A percentile compares a stretch with the other conserved stretches of the same genome.
Conservation (phyloP, 2,888 invertebrate genomes). For the Leptopterna dolabrata region DNA sequence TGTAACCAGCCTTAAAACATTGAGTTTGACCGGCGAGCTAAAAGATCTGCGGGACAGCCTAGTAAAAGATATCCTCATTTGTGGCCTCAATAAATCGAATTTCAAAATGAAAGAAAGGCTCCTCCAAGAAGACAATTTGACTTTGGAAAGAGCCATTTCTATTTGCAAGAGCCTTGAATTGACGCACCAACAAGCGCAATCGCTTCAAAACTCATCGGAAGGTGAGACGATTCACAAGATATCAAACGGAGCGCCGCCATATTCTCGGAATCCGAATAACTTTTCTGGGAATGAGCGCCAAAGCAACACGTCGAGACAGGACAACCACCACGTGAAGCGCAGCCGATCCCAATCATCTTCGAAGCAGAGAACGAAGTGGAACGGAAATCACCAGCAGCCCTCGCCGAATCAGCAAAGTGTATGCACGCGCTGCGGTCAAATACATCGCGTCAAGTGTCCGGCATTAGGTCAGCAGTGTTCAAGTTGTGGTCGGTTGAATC, state of each 20-base stretch:
- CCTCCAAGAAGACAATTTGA: constrained; percentile 12
- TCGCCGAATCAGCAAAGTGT: not conserved
- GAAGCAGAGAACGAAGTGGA: no score
- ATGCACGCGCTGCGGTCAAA: not conserved
- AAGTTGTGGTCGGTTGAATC: not conserved
- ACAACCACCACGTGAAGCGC: not conserved
- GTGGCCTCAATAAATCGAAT: not conserved
- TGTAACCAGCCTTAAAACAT: not conserved
- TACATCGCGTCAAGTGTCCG: constrained; percentile 17
- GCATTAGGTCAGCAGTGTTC: constrained; percentile 15
- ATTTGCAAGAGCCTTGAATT: not conserved
- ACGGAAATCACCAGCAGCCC: not conserved
- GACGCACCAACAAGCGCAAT: not conserved
- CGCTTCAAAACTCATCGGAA: not conserved
- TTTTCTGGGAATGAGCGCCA: not conserved
- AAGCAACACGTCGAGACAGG: not conserved
- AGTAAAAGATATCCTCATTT: not conserved
- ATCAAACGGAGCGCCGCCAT: not conserved
- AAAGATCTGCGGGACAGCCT: not conserved
- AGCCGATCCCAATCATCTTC: no score
- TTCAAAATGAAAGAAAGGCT: constrained; percentile 27
- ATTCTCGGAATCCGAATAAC: not conserved
- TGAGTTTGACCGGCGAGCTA: not conserved
- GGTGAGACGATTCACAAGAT: not conserved
- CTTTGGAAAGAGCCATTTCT: not conserved